These are phyloP conservation scores for Tetraodon nigroviridis DNA, from an alignment of 2,113 vertebrate genomes.

Conservation along the genomic window DNA sequence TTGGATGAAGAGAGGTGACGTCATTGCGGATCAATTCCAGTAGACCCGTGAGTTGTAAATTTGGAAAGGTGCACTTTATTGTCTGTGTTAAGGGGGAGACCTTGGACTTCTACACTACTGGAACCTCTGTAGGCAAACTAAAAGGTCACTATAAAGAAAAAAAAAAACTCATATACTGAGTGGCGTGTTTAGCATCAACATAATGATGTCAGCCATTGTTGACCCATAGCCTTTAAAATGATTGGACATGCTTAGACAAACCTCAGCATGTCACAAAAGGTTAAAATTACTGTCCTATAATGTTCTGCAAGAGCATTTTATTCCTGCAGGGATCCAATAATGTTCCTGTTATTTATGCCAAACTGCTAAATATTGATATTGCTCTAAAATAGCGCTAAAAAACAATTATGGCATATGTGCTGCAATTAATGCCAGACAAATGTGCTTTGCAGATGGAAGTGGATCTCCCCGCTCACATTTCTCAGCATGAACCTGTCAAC, in stretches of 20 bases:
- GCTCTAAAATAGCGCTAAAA: neutral
- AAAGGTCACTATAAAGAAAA: constrained; percentile 43
- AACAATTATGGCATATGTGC: neutral
- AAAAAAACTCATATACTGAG: constrained; percentile 7
- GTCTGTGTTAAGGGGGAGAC: constrained; percentile 48
- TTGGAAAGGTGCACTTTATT: constrained; percentile 47
- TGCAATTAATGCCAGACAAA: constrained; percentile 10
- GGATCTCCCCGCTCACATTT: constrained; percentile 22
- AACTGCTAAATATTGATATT: too few species aligned
- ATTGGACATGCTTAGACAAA: constrained; percentile 9
- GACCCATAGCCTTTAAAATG: neutral
- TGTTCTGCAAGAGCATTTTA: neutral
- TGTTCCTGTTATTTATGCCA: too few species aligned
- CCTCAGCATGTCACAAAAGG: neutral
- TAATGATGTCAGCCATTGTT: constrained; percentile 11
- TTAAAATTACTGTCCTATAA: neutral
- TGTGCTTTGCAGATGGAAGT: constrained; percentile 24
- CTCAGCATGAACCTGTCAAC: constrained; percentile 36
- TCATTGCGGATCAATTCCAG: constrained; percentile 28
- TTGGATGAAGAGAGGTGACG: constrained; percentile 29
- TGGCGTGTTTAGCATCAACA: constrained; percentile 32
- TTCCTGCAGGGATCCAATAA: neutral
- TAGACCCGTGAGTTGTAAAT: constrained; percentile 31
- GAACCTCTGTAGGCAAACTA: constrained; percentile 55
- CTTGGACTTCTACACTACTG: constrained; percentile 55